These are phyloP conservation scores for Aurelia aurita complex sp. Pacific DNA, from an alignment of 30 jellyfish, hydroid and myxozoan species.

Conservation along the genomic window DNA sequence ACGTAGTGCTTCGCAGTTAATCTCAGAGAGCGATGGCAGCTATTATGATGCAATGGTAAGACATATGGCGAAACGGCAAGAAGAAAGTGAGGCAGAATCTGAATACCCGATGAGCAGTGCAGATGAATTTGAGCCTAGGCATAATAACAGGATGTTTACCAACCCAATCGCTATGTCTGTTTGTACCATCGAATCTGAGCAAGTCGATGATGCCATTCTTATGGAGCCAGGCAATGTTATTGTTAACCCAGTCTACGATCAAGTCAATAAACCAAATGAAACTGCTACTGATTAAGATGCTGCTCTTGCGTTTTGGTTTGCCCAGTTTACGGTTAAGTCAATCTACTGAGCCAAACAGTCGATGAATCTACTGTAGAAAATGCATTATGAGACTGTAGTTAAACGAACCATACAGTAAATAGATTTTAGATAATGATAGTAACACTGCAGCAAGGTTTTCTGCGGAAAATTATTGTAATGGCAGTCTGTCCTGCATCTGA, in stretches of 20 bases:
- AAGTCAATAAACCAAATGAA: background rate
- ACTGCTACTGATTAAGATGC: background rate
- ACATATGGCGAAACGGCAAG: slow-evolving; percentile 11
- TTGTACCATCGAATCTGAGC: slow-evolving; percentile 1
- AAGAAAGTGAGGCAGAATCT: background rate
- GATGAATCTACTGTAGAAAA: too few species aligned
- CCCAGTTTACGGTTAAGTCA: too few species aligned
- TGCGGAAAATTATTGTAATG: too few species aligned
- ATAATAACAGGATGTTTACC: slow-evolving; percentile 15
- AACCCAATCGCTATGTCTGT: slow-evolving; percentile 26
- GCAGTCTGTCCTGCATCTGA: too few species aligned
- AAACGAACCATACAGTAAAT: too few species aligned
- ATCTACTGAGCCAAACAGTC: too few species aligned
- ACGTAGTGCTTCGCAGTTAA: background rate
- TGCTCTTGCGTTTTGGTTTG: too few species aligned
- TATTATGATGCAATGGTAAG: slow-evolving; percentile 25
- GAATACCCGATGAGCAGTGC: slow-evolving; percentile 75
- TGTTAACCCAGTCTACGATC: slow-evolving; percentile 11
- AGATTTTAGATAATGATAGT: too few species aligned
- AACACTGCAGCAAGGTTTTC: too few species aligned
- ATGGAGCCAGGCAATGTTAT: background rate
- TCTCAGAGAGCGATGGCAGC: background rate
- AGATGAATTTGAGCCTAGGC: slow-evolving; percentile 55
- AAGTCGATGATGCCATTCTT: background rate
- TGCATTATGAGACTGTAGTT: too few species aligned